Evolutionary conservation across 2,113 vertebrate genomes (phyloP).

Genomic region (Callaeas wilsoni): DNA sequence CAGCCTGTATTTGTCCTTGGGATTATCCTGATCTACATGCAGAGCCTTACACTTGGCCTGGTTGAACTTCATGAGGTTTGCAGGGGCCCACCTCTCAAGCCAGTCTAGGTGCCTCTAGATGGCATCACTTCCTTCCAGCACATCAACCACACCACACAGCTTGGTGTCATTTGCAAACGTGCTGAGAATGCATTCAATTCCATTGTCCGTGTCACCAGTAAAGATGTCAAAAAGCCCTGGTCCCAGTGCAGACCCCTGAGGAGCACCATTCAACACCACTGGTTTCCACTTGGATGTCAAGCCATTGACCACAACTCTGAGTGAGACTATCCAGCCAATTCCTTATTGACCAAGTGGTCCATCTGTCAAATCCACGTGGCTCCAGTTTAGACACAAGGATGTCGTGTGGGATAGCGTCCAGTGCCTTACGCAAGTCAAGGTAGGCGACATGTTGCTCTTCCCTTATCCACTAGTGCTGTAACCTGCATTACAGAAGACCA

Average conservation of each 20-base stretch:
- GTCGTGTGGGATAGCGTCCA: rapidly evolving
- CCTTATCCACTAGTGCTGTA: not conserved
- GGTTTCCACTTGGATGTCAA: not conserved
- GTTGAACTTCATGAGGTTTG: not conserved
- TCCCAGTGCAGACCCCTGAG: not conserved
- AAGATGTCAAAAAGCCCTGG: not conserved
- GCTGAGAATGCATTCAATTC: not conserved
- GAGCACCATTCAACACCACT: not conserved
- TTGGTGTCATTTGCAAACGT: not conserved
- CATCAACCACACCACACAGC: not conserved
- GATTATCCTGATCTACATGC: not conserved
- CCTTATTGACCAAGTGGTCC: not conserved
- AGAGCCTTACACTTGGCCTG: not conserved
- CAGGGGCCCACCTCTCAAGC: not conserved
- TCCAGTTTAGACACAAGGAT: not conserved
- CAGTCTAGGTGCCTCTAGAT: not conserved
- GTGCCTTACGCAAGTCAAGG: not conserved
- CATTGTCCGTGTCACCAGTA: rapidly evolving
- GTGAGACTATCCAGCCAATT: not conserved
- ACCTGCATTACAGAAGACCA: not conserved
- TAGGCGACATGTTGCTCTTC: not conserved
- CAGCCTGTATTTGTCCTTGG: not conserved
- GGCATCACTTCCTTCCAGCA: not conserved
- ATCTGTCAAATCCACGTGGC: not conserved
- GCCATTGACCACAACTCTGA: not conserved